phyloP scores from a whole-genome alignment of 2,888 invertebrate species.

The Ephialtes manifestator region DNA sequence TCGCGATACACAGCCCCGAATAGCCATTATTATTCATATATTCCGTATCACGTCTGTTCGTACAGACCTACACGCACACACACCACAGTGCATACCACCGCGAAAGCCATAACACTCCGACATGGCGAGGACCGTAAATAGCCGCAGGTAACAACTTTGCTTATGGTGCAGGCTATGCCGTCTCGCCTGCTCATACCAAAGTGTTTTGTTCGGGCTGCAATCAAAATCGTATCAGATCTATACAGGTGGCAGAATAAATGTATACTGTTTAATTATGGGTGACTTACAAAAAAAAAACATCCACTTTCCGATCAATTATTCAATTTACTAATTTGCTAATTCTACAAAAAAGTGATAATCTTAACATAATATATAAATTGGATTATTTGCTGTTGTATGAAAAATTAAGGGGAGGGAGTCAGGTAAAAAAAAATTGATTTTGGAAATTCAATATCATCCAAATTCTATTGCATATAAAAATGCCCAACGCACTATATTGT shows the following conservation, averaged over 20 bases:
- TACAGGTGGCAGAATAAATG: neutral
- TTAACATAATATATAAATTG: neutral
- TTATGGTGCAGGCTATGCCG: constrained; percentile 7
- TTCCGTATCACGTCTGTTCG: constrained; percentile 85
- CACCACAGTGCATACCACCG: constrained; percentile 27
- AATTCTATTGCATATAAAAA: too few relatives aligned
- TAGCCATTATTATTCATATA: constrained; percentile 86
- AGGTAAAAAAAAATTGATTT: too few relatives aligned
- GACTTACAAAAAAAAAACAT: neutral
- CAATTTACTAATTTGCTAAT: neutral
- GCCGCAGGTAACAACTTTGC: constrained; percentile 42
- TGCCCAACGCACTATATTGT: too few relatives aligned
- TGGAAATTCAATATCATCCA: too few relatives aligned
- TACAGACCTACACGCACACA: constrained; percentile 77
- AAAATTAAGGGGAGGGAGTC: too few relatives aligned
- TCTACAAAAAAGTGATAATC: too few relatives aligned
- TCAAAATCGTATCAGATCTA: neutral
- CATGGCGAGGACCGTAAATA: constrained; percentile 50
- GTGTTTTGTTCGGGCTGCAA: constrained; percentile 2
- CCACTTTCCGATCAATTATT: neutral
- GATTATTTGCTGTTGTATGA: neutral
- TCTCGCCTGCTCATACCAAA: constrained; percentile 2
- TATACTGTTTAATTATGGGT: neutral
- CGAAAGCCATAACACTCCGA: constrained; percentile 42
- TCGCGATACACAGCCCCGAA: constrained; percentile 77